These are phyloP conservation scores for Xenopus tropicalis DNA, from an alignment of 2,113 vertebrate genomes.

Conservation along the genomic window UCB_Xtro_10.0 CM004443.2:11194501-11195000, in stretches of 20 bases:
- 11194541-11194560: slow-evolving; percentile 20
- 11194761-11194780: slow-evolving; percentile 14
- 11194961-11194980: no score
- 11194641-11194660: slow-evolving; percentile 24
- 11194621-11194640: not conserved
- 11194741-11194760: slow-evolving; percentile 10
- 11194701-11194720: not conserved
- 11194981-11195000: no score
- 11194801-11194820: not conserved
- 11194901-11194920: no score
- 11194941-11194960: no score
- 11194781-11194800: not conserved
- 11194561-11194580: slow-evolving; percentile 30
- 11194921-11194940: no score
- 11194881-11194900: no score
- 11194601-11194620: slow-evolving; percentile 1
- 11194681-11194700: not conserved
- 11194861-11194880: no score
- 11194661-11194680: slow-evolving; percentile 4
- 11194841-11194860: no score
- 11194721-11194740: slow-evolving; percentile 25
- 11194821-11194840: not conserved
- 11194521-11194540: slow-evolving; percentile 10
- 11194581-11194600: slow-evolving; percentile 20
- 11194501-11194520: slow-evolving; percentile 18